Conservation (phyloP, 2,113 vertebrate species). For the Cichladusa arquata region DNA sequence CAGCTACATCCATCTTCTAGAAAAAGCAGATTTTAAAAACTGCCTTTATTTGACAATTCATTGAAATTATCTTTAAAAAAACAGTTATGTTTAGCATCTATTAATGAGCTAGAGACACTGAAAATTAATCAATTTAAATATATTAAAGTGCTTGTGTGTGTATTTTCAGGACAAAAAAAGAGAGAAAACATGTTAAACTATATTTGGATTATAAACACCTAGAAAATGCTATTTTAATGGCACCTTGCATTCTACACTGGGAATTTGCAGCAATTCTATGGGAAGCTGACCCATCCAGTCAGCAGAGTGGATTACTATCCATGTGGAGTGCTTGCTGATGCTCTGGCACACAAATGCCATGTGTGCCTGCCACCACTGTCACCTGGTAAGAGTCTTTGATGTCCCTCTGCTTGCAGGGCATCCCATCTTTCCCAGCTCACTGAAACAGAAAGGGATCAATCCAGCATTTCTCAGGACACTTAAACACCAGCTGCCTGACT, state of each 20-base stretch:
- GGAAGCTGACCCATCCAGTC: neutral
- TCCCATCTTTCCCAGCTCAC: neutral
- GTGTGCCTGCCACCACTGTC: neutral
- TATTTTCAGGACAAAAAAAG: neutral
- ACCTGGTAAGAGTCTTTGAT: neutral
- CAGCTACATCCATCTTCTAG: neutral
- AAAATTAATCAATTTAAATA: neutral
- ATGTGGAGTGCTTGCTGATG: neutral
- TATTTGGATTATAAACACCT: neutral
- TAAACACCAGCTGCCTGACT: neutral
- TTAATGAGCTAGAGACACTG: neutral
- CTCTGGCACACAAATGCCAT: neutral
- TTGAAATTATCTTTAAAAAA: neutral
- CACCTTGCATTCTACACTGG: neutral
- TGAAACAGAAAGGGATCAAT: neutral
- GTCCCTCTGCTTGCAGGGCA: neutral
- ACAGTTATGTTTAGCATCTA: neutral
- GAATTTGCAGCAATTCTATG: neutral
- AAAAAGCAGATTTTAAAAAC: neutral
- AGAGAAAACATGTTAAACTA: neutral
- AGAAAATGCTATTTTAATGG: neutral
- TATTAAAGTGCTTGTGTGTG: neutral
- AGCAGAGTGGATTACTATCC: neutral
- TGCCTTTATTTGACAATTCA: neutral
- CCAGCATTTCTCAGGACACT: neutral